Conservation (phyloP, 1,140 invertebrate genomes). For the Drosophila arizonae region DNA sequence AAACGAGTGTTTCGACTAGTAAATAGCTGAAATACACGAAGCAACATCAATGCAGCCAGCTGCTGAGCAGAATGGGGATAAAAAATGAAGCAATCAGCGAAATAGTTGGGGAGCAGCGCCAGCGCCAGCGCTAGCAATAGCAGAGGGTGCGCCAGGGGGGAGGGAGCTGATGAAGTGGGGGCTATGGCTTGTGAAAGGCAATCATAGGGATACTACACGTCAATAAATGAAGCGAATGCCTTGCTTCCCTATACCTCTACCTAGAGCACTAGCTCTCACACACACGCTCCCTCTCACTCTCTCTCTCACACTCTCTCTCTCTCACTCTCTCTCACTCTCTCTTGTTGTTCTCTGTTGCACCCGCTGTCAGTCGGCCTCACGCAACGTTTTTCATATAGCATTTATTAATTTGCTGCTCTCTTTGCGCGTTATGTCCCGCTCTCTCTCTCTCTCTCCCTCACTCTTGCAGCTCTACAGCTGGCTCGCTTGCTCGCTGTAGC, state of each 20-base stretch:
- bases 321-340: too few relatives aligned
- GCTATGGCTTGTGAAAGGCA: conserved; percentile 60
- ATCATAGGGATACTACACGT: conserved; percentile 76
- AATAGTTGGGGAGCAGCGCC: conserved; percentile 6
- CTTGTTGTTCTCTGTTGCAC: not conserved
- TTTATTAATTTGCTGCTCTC: conserved; percentile 69
- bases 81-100: conserved; percentile 71
- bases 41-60: conserved; percentile 56
- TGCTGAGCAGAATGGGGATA: conserved; percentile 26
- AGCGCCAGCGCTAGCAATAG: not conserved
- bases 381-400: conserved; percentile 54
- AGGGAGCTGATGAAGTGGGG: not conserved
- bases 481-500: not conserved
- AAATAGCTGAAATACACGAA: conserved; percentile 42
- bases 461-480: conserved; percentile 8
- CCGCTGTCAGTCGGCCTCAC: conserved; percentile 24
- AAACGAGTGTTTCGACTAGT: conserved; percentile 12
- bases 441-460: conserved; percentile 16
- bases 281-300: not conserved
- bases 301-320: not conserved
- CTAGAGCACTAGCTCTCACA: not conserved
- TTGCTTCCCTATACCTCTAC: not conserved
- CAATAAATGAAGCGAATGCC: conserved; percentile 71
- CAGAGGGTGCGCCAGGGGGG: not conserved
- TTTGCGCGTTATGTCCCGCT: conserved; percentile 27